Evolutionary conservation across 2,113 vertebrate species (phyloP).

Genomic region (Campylomormyrus numenius): DNA sequence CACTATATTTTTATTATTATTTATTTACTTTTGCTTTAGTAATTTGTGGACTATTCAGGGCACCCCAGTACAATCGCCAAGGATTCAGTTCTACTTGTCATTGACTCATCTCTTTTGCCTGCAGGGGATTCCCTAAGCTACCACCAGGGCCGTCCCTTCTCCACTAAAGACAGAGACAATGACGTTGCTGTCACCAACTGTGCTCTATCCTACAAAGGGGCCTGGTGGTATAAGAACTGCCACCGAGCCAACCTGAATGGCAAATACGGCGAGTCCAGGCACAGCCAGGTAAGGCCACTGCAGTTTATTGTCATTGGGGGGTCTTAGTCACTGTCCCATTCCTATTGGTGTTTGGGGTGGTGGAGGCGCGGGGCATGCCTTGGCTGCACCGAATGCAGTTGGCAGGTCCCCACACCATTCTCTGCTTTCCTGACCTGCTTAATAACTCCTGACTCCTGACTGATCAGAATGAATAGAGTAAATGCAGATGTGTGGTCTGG

Average conservation of each 20-base stretch:
- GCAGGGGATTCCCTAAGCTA: constrained; percentile 93
- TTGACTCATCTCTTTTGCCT: neutral
- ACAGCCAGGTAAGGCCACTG: constrained; percentile 80
- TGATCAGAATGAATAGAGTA: neutral
- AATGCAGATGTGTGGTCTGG: neutral
- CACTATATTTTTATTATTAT: neutral
- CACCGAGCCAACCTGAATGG: constrained; percentile 96
- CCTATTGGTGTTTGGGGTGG: neutral
- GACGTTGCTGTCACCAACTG: constrained; percentile 97
- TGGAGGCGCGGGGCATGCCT: neutral
- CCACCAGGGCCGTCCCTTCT: constrained; percentile 96
- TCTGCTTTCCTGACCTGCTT: neutral
- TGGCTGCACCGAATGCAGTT: neutral
- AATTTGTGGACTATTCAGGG: neutral
- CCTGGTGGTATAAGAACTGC: constrained; percentile 99
- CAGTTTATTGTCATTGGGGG: neutral
- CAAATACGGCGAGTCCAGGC: constrained; percentile 93
- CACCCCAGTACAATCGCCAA: neutral
- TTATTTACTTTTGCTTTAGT: neutral
- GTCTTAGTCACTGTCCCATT: neutral
- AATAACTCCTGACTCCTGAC: neutral
- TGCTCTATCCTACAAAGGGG: constrained; percentile 95
- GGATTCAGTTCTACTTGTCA: constrained; percentile 16
- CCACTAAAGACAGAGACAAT: constrained; percentile 94
- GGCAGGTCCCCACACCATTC: neutral